Base-by-base conservation (phyloP, 2,797 vertebrate genomes). In the Cossypha caffra region DNA sequence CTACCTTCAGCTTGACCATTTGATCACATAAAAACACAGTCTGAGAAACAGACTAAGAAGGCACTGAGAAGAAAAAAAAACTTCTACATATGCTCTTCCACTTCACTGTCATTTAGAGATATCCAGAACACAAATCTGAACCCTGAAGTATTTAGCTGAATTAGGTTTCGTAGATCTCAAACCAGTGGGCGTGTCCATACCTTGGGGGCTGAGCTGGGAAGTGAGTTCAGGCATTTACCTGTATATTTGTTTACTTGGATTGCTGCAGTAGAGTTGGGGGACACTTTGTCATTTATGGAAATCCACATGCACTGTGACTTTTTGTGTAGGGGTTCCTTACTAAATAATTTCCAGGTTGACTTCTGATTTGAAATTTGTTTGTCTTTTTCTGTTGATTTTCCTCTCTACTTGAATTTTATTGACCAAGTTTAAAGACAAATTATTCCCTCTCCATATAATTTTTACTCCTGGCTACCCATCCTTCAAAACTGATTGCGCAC, bases 11-110 rank as follows among this genome's bases (percentile, higher is more conserved):
- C 63, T 45, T 45, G 37, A 24, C 58, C 48, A 11, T 55, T 35
- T 37, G n/a, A 28, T 64, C 0, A 0, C 50, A 50, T 20, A 40
- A 45, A 75, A 68, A 5, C 17, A 28, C 14, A 25, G 3, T 31
- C 13, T 58, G 20, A 52, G 50, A 52, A 31, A 29, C 50, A 52
- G 28, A 52, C 29, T 31, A 31, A 52, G 28, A 52, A n/a, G 19
- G 45, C 17, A 62, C 51, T 77, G 63, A 10, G 38, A 21, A 67
- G 76, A 61, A 71, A 59, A 88, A 88, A 19, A 2, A 16, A 2
- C 24, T 71, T 79, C 48, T 55, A 20, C 26, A 68, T 54, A 55
- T 43, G 47, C 18, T 77, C 38, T 82, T 86, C 42, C 14, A 48
- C 19, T n/a, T 51, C 24, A 57, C 6, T 45, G 31, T 59, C 37